Evolutionary conservation across 2,113 vertebrate species (phyloP).

Genomic region (Jaculus jaculus): DNA sequence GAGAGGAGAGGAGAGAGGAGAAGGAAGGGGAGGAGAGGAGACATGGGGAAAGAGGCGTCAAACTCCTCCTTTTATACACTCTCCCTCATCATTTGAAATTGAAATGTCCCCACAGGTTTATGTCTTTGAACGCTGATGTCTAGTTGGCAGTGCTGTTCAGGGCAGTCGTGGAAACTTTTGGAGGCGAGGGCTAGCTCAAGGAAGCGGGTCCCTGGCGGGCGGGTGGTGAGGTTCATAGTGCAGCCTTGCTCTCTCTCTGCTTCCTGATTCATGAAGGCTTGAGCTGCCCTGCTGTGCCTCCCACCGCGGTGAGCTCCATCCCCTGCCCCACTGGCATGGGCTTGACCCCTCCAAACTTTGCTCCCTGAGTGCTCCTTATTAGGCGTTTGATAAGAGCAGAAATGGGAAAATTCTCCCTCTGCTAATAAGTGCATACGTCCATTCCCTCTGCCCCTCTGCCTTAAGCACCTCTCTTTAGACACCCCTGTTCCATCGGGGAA

Average conservation of each 20-base stretch:
- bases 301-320: fast-evolving
- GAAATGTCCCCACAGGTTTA: not conserved
- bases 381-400: not conserved
- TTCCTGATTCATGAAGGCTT: too few species aligned
- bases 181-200: too few species aligned
- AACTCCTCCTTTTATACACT: not conserved
- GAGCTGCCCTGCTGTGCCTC: too few species aligned
- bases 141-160: too few species aligned
- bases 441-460: not conserved
- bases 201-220: too few species aligned
- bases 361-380: not conserved
- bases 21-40: too few species aligned
- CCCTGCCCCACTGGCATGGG: not conserved
- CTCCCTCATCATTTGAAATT: not conserved
- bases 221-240: too few species aligned
- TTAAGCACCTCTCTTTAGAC: not conserved
- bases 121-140: not conserved
- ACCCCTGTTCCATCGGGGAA: not conserved
- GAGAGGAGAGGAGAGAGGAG: fast-evolving
- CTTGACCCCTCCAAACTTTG: not conserved
- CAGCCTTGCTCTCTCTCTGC: too few species aligned
- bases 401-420: too few species aligned
- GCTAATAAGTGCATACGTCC: too few species aligned
- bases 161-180: too few species aligned
- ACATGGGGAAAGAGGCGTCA: not conserved